Base-by-base conservation (phyloP, 2,797 vertebrate genomes). In the Holocentrus rufus region DNA sequence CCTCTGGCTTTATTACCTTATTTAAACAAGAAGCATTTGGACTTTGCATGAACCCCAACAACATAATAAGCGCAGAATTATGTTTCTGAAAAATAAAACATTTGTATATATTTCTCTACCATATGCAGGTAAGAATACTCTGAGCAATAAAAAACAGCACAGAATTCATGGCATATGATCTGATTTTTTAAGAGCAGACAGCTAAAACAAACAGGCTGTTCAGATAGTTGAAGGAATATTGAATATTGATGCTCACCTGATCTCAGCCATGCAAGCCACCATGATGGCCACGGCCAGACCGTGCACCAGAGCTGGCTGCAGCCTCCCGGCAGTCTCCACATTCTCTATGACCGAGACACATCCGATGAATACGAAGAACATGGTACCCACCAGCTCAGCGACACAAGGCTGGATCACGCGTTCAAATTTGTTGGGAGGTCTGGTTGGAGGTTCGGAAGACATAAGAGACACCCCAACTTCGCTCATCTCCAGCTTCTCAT, bases 221-320 rank as follows among this genome's bases (percentile, higher is more conserved):
- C 34, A 50, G 11, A 2, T 13, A 49, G 47, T 60, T 56, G 1
- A 57, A 66, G 49, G 22, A 27, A 20, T 4, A 58, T 0, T 23
- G 7, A 39, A 34, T 22, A 30, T 60, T 27, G 2, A 14, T 46
- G 23, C 72, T 59, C 80, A 97, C 95, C 96, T 98, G 90, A 97
- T 92, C 39, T 91, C 91, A 25, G 91, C 95, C 91, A 96, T 89
- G 4, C 91, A 74, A 0, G 95, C 91, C 0, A 95, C 78, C 72
- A 90, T 4, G 25, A 93, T 82, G 0, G 86, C 95, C 60, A 96
- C 79, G 2, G 93, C 93, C 81, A 97, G 85, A 9, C 96, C 95
- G 0, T 97, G 96, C 0, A 92, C 95, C 85, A 97, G 86, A 1
- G 96, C 96, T 0, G 95, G 95, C 89, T 96, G 95, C 64, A 97